These are phyloP conservation scores for Todus mexicanus DNA, from an alignment of 2,797 vertebrate genomes.

Conservation along the genomic window DNA sequence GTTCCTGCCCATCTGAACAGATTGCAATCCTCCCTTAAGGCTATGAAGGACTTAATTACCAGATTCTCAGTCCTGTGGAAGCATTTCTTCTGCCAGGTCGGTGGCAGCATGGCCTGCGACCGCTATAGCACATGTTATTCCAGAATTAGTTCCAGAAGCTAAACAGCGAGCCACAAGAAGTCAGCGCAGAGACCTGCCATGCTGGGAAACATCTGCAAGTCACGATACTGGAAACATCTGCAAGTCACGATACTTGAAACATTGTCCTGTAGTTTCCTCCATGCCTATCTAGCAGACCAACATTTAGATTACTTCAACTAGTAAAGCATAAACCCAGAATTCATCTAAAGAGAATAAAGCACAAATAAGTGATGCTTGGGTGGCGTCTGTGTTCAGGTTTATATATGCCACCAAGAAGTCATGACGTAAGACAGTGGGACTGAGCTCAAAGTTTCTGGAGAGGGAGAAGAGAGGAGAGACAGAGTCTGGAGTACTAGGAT, in stretches of 20 bases:
- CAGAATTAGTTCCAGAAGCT: not conserved
- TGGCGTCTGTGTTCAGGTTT: not conserved
- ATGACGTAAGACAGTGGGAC: not conserved
- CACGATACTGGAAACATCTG: not conserved
- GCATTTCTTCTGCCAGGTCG: not conserved
- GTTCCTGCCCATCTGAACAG: not conserved
- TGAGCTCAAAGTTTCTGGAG: not conserved
- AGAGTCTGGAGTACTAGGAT: not conserved
- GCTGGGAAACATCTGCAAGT: not conserved
- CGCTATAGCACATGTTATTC: not conserved
- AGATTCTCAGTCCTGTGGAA: not conserved
- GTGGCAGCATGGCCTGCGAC: not conserved
- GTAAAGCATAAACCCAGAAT: not conserved
- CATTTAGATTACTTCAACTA: not conserved
- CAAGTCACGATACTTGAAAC: not conserved
- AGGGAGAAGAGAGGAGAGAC: not conserved
- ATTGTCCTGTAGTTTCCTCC: not conserved
- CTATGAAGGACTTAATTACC: not conserved
- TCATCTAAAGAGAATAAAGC: not conserved
- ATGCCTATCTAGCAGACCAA: not conserved
- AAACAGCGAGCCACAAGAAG: not conserved
- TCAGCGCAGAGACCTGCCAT: not conserved
- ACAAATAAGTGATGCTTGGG: not conserved
- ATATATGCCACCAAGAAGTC: not conserved
- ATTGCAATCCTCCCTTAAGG: not conserved